Conservation (phyloP, 1,140 invertebrate genomes). For the Hesperophylax magnus region DNA sequence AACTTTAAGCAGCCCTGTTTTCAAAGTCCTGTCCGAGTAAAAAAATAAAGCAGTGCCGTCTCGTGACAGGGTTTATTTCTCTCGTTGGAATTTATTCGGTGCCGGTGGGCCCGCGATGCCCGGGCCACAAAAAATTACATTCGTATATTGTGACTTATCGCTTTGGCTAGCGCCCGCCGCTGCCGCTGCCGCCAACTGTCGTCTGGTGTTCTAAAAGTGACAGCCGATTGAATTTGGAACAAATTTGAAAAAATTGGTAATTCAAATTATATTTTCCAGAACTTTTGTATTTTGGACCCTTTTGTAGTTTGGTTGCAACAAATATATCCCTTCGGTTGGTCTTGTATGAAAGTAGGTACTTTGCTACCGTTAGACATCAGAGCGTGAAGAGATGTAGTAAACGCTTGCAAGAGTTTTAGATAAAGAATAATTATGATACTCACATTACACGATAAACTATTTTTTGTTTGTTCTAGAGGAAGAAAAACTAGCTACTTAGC, state of each 20-base stretch:
- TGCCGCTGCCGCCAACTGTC: background rate
- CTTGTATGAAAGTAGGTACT: too few species aligned
- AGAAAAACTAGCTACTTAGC: too few species aligned
- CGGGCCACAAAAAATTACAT: constrained; percentile 46
- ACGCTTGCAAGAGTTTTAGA: too few species aligned
- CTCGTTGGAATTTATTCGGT: constrained; percentile 51
- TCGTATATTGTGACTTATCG: constrained; percentile 46
- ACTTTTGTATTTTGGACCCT: too few species aligned
- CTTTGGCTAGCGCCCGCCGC: background rate
- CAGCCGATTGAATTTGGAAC: background rate
- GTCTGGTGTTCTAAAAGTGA: background rate
- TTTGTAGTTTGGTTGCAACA: too few species aligned
- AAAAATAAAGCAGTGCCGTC: constrained; percentile 31
- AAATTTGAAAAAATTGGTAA: background rate
- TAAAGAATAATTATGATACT: too few species aligned
- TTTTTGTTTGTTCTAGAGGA: too few species aligned
- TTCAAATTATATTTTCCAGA: too few species aligned
- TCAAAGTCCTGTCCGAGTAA: background rate
- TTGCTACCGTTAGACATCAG: too few species aligned
- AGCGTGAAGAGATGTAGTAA: too few species aligned
- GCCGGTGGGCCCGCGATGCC: constrained; percentile 25
- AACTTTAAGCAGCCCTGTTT: background rate
- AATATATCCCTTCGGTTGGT: too few species aligned
- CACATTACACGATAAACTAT: too few species aligned
- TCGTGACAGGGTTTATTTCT: constrained; percentile 44